Evolutionary conservation across 2,888 invertebrate genomes (phyloP).

Genomic region (Microplitis deprimator): DNA sequence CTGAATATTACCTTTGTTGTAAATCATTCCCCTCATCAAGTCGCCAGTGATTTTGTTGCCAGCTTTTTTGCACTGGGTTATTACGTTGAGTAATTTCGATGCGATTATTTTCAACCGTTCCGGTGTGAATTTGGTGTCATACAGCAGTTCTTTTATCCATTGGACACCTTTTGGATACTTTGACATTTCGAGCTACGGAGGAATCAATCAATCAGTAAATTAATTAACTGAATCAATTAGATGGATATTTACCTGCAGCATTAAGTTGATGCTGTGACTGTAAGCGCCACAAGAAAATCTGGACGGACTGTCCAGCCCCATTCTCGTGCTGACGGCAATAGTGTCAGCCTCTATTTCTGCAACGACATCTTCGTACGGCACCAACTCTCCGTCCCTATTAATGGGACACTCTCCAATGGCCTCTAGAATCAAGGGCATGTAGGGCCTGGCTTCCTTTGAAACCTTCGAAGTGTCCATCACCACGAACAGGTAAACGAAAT

Average conservation of each 20-base stretch:
- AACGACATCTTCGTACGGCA: constrained; percentile 83
- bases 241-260: constrained; percentile 75
- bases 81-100: constrained; percentile 86
- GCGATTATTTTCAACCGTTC: constrained; percentile 85
- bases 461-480: constrained; percentile 80
- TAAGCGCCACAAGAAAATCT: constrained; percentile 83
- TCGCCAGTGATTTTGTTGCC: constrained; percentile 80
- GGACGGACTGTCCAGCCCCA: constrained; percentile 77
- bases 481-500: constrained; percentile 85
- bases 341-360: constrained; percentile 84
- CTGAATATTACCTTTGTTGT: constrained; percentile 72
- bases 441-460: constrained; percentile 76
- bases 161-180: constrained; percentile 83
- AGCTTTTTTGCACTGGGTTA: constrained; percentile 81
- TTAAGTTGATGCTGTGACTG: constrained; percentile 78
- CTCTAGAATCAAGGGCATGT: constrained; percentile 83
- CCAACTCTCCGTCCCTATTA: constrained; percentile 73
- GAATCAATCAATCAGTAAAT: constrained; percentile 24
- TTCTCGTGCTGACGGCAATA: constrained; percentile 75
- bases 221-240: not conserved
- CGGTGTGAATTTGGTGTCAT: constrained; percentile 79
- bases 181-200: constrained; percentile 79
- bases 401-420: constrained; percentile 85
- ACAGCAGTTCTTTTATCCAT: constrained; percentile 85
- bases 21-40: constrained; percentile 76